Base-by-base conservation (phyloP, 2,113 vertebrate genomes). In the Erinaceus europaeus region DNA sequence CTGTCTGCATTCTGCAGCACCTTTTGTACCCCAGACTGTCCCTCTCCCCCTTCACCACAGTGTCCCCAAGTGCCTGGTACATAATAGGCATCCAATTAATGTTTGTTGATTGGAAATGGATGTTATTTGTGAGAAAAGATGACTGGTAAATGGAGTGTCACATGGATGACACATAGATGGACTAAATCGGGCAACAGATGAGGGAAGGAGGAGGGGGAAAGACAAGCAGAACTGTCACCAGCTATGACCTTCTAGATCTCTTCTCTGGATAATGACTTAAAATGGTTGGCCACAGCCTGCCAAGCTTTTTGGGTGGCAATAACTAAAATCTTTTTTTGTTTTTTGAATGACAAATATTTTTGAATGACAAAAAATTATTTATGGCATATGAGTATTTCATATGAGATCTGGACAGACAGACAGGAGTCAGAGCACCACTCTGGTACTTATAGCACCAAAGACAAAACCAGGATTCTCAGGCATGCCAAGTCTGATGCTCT, bases 261-360 rank as follows among this genome's bases (percentile, higher is more conserved):
- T 55, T 48, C 32, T 80, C 62, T 21, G 1, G 23, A 68, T 48
- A 59, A 32, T 10, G 6, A 80, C 48, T 18, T 50, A 34, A 27
- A 62, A 75, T 34, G 64, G 27, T 53, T 32, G 40, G 6, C 29
- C n/a, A 21, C 6, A 34, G 42, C 32, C 48, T n/a, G 14, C 32
- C 71, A 21, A 27, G 29, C 13, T 55, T 32, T 53, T 88, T 32
- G 57, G 34, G 10, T 25, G 12, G 5, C 25, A 76, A 20, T 62
- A 17, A 32, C 23, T 46, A 86, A 88, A 75, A 61, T 34, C 10
- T 69, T 64, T 14, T n/a, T n/a, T n/a, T n/a, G n/a, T n/a, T n/a
- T n/a, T n/a, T n/a, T n/a, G n/a, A n/a, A n/a, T n/a, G n/a, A n/a
- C n/a, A n/a, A n/a, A n/a, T n/a, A n/a, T n/a, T n/a, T n/a, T n/a